These are phyloP conservation scores for Naja naja DNA, from an alignment of 2,113 vertebrate genomes.

Conservation along the genomic window DNA sequence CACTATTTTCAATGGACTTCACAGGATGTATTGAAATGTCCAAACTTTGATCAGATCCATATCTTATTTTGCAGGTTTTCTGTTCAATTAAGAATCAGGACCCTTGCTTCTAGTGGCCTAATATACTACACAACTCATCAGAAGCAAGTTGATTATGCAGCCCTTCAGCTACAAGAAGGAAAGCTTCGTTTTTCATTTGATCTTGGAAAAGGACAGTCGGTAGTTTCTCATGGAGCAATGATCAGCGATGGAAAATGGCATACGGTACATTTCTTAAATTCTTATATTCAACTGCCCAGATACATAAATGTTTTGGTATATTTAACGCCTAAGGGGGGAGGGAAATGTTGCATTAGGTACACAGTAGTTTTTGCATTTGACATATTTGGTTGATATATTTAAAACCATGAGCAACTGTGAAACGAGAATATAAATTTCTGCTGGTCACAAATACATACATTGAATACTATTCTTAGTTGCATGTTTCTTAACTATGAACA, in stretches of 20 bases:
- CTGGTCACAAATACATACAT: not conserved
- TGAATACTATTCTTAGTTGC: not conserved
- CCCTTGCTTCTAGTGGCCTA: slow-evolving; percentile 78
- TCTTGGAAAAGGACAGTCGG: slow-evolving; percentile 82
- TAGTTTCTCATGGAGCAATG: slow-evolving; percentile 67
- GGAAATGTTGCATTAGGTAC: not conserved
- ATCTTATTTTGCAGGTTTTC: slow-evolving; percentile 73
- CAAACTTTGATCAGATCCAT: not conserved
- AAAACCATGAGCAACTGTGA: not conserved
- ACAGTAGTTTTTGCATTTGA: not conserved
- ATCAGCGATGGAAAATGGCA: slow-evolving; percentile 90
- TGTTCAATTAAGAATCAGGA: slow-evolving; percentile 81
- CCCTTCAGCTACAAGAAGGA: slow-evolving; percentile 78
- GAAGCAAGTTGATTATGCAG: slow-evolving; percentile 84
- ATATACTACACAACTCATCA: slow-evolving; percentile 83
- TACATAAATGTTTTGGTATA: not conserved
- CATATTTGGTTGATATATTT: not conserved
- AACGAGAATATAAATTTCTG: not conserved
- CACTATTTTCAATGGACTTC: not conserved
- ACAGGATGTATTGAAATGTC: not conserved
- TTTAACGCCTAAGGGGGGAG: not conserved
- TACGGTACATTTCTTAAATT: slow-evolving; percentile 66
- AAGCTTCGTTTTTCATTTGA: slow-evolving; percentile 82
- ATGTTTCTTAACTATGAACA: not conserved
- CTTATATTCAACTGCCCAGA: not conserved